phyloP scores from a whole-genome alignment of 2,797 vertebrate species.

The Lateolabrax maculatus region DNA sequence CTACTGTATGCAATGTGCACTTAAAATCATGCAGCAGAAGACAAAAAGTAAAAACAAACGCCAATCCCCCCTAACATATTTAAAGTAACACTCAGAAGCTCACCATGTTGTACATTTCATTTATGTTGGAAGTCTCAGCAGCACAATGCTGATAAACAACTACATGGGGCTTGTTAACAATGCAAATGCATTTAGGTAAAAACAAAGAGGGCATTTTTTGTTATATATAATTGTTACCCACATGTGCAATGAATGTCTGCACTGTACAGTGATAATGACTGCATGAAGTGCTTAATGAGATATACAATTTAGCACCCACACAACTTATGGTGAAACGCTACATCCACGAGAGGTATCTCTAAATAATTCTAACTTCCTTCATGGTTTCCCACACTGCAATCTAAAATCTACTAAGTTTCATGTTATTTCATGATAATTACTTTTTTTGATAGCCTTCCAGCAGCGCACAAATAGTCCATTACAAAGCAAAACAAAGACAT shows the following conservation, averaged over 20 bases:
- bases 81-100: background rate
- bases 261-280: constrained; percentile 16
- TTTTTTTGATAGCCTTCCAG: constrained; percentile 50
- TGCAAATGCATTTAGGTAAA: constrained; percentile 5
- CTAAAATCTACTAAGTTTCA: constrained; percentile 28
- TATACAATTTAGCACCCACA: constrained; percentile 31
- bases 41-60: constrained; percentile 16
- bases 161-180: background rate
- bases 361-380: constrained; percentile 54
- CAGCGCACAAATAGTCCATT: constrained; percentile 23
- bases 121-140: constrained; percentile 10
- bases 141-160: constrained; percentile 1
- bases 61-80: constrained; percentile 11
- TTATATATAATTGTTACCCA: background rate
- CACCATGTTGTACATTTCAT: constrained; percentile 6
- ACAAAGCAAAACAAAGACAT: constrained; percentile 1
- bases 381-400: constrained; percentile 30
- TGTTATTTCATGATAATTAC: constrained; percentile 48
- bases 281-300: constrained; percentile 28
- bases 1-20: constrained; percentile 9
- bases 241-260: constrained; percentile 1
- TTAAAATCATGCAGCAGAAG: constrained; percentile 18
- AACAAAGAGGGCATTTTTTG: background rate
- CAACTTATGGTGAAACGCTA: constrained; percentile 7
- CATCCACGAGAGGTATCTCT: constrained; percentile 13